These are phyloP conservation scores for Lithophane semibrunnea DNA, from an alignment of 2,888 invertebrate species.

Conservation along the genomic window DNA sequence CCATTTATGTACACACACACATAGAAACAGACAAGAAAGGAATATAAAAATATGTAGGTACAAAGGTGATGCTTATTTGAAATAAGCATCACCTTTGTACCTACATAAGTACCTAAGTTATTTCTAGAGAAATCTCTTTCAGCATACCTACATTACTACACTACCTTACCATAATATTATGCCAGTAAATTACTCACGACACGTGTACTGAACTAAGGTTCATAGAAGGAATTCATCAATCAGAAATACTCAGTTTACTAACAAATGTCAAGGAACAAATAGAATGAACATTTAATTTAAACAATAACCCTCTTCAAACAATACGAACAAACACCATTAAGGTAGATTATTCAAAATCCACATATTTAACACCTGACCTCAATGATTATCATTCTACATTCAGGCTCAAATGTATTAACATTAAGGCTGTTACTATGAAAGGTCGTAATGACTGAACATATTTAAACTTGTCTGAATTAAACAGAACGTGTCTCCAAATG, in stretches of 20 bases:
- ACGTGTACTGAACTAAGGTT: slow-evolving; percentile 21
- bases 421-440: slow-evolving; percentile 67
- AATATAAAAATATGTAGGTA: neutral
- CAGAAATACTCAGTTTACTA: slow-evolving; percentile 24
- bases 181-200: slow-evolving; percentile 20
- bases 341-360: slow-evolving; percentile 55
- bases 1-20: neutral
- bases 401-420: slow-evolving; percentile 59
- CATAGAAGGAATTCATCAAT: slow-evolving; percentile 34
- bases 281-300: slow-evolving; percentile 26
- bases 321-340: slow-evolving; percentile 47
- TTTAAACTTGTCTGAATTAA: slow-evolving; percentile 76
- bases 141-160: neutral
- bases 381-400: slow-evolving; percentile 64
- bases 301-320: slow-evolving; percentile 34
- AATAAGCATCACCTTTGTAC: no score
- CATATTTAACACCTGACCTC: slow-evolving; percentile 63
- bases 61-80: neutral
- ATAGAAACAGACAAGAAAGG: neutral
- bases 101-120: no score
- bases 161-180: slow-evolving; percentile 15
- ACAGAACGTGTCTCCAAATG: slow-evolving; percentile 72
- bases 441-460: slow-evolving; percentile 71
- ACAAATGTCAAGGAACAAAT: slow-evolving; percentile 26
- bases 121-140: neutral